Percentiles rank a stretch among this genome's conserved stretches.
phyloP scores from a whole-genome alignment of 2,797 vertebrate genomes.

The Champsocephalus esox region DNA sequence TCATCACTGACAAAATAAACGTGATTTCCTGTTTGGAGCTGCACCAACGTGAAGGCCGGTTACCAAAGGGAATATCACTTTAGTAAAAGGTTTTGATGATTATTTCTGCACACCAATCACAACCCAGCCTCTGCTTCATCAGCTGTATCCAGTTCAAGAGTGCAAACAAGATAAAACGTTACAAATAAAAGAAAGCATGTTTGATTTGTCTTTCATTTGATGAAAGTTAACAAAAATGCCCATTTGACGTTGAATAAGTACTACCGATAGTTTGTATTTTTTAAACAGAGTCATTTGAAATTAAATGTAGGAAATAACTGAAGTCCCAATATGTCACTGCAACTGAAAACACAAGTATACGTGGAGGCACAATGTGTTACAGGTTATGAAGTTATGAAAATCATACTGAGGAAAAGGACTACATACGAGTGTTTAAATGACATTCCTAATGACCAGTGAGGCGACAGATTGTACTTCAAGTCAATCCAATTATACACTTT shows the following conservation, averaged over 20 bases:
- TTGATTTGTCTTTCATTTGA: not conserved
- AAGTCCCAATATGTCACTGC: slow-evolving; percentile 19
- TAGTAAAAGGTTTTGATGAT: too few relatives aligned
- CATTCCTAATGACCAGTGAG: slow-evolving; percentile 29
- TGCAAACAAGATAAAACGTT: slow-evolving; percentile 31
- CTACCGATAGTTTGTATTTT: too few relatives aligned
- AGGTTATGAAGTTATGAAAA: slow-evolving; percentile 17
- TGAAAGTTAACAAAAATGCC: slow-evolving; percentile 1
- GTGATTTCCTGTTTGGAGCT: too few relatives aligned
- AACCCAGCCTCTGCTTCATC: slow-evolving; percentile 12
- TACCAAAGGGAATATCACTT: too few relatives aligned
- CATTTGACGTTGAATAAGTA: not conserved
- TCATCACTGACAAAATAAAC: too few relatives aligned
- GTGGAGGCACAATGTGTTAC: not conserved
- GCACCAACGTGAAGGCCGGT: too few relatives aligned
- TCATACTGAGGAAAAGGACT: not conserved
- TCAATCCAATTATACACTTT: slow-evolving; percentile 5
- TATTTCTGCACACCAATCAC: not conserved
- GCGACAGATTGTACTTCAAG: slow-evolving; percentile 1
- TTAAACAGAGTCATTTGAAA: too few relatives aligned
- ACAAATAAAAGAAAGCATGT: slow-evolving; percentile 13
- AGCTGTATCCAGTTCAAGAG: slow-evolving; percentile 60
- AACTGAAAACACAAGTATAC: not conserved
- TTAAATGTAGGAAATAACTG: too few relatives aligned
- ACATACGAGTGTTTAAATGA: slow-evolving; percentile 28